Base-by-base conservation (phyloP, 2,113 vertebrate species). In the Pipa parva region DNA sequence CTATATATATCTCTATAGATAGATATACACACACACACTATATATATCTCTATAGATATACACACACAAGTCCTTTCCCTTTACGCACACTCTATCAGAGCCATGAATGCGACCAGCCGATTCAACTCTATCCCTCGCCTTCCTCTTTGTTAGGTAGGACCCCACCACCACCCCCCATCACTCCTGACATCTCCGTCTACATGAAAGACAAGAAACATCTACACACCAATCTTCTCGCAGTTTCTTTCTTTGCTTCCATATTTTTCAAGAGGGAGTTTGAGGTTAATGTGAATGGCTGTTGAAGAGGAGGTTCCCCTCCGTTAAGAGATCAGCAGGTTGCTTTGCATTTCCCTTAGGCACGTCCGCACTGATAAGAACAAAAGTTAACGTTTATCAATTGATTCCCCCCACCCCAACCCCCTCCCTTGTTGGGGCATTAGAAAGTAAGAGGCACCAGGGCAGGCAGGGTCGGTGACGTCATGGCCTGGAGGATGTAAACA, bases 161-260 rank as follows among this genome's bases (percentile, higher is more conserved):
- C n/a, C n/a, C n/a, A n/a, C n/a, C n/a, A n/a, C n/a, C n/a, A n/a
- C n/a, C n/a, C 15, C 37, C 37, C 13, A 3, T 3, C 1, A 7
- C 17, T 42, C 11, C 17, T n/a, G n/a, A n/a, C 7, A 31, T 31
- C 42, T 21, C 17, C 3, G 15, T 22, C 20, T 59, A 59, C 18
- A 83, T 62, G 71, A 71, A 50, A 60, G 73, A 65, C 74, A 76
- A 76, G 75, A 81, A 77, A 78, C 81, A 81, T 82, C 84, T 92
- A 94, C 95, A 85, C 91, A 97, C 95, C 95, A 97, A 90, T 90
- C 88, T 93, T 89, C 94, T 93, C 89, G 93, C 91, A 76, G 91
- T 85, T 78, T 92, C 94, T 77, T 85, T 90, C 83, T 92, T 88
- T 89, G 89, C 85, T 77, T 93, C 94, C 89, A 85, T 91, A 84